Evolutionary conservation across 2,888 invertebrate species (phyloP), one percentile per base, ranked within the genome.

Genomic region (Dendrolimus houi): DNA sequence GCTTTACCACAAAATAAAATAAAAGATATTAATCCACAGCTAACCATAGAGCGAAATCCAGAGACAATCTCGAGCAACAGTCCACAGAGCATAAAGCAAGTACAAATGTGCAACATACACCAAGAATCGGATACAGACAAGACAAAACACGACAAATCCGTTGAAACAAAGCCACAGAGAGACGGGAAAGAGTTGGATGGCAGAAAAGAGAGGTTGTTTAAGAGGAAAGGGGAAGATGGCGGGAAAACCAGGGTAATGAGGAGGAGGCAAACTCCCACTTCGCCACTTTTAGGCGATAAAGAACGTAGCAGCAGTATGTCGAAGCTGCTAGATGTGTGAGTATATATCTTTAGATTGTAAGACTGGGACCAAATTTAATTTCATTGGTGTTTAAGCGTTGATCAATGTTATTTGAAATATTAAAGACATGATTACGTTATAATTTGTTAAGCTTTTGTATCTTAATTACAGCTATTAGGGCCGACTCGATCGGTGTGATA

Each of bases 21-120:
- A 29, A 6, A 29, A 29, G 3, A 29, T 29, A 29, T 29, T 56
- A 53, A 40, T 60, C 56, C 55, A 54, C 87, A 96, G 93, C 85
- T 98, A 62, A 97, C 97, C 3, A 96, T 98, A 71, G 98, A 98
- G 81, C 96, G 97, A 76, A 96, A 96, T 79, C 96, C 97, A 9
- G 95, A 95, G 65, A 93, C 95, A 52, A 29, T 29, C 29, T 70
- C 71, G 56, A 72, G 64, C 62, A 67, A 67, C 57, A 72, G 69
- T 57, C 68, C 65, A 10, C 47, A 47, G 47, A 47, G 12, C 47
- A 47, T 47, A 59, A 67, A 58, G 63, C 69, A 62, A 55, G 60
- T 58, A 40, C 62, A 65, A 58, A 69, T 64, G 66, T 65, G 63
- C 56, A 67, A 70, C 56, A 61, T 60, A 42, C 65, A 71, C 47